Evolutionary conservation across 2,797 vertebrate genomes (phyloP).

Genomic region (Rhyacichthys aspro): DNA sequence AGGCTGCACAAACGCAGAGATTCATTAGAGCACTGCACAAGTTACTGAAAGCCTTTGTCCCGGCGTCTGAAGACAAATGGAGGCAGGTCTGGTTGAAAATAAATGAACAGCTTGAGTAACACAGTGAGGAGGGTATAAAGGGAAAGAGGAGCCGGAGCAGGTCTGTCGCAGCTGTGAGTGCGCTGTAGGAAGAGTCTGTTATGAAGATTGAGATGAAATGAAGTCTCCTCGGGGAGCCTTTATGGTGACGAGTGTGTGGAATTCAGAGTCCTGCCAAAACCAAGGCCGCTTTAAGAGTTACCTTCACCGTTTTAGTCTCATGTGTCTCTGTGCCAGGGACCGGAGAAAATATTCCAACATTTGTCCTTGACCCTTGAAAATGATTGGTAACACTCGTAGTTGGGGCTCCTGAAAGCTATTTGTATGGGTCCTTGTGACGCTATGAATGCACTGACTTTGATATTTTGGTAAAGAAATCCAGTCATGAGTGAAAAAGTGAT

Average conservation of each 20-base stretch:
- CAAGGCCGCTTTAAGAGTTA: conserved; percentile 46
- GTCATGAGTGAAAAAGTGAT: too few relatives aligned
- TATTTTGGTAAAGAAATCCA: too few relatives aligned
- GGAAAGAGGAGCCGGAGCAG: conserved; percentile 34
- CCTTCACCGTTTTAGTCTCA: conserved; percentile 31
- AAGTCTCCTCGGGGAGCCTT: conserved; percentile 66
- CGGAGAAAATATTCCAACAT: conserved; percentile 36
- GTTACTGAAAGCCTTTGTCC: conserved; percentile 13
- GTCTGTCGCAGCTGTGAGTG: conserved; percentile 61
- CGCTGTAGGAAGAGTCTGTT: conserved; percentile 67
- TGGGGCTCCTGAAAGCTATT: too few relatives aligned
- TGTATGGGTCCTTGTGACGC: too few relatives aligned
- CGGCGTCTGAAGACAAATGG: conserved; percentile 20
- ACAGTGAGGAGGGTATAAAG: conserved; percentile 17
- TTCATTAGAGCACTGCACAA: conserved; percentile 15
- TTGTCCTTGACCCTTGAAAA: conserved; percentile 35
- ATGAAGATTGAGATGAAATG: conserved; percentile 62
- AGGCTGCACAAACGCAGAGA: conserved; percentile 76
- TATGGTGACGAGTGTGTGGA: conserved; percentile 61
- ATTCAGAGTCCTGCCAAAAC: conserved; percentile 52
- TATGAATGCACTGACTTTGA: too few relatives aligned
- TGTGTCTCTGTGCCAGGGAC: conserved; percentile 39
- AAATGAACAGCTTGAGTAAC: conserved; percentile 8
- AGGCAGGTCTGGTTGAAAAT: conserved; percentile 7
- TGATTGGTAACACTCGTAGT: background rate